Percentiles rank a stretch among this genome's conserved stretches.
These are phyloP conservation scores for Merodon equestris DNA, from an alignment of 2,888 invertebrate genomes.

Conservation along the genomic window DNA sequence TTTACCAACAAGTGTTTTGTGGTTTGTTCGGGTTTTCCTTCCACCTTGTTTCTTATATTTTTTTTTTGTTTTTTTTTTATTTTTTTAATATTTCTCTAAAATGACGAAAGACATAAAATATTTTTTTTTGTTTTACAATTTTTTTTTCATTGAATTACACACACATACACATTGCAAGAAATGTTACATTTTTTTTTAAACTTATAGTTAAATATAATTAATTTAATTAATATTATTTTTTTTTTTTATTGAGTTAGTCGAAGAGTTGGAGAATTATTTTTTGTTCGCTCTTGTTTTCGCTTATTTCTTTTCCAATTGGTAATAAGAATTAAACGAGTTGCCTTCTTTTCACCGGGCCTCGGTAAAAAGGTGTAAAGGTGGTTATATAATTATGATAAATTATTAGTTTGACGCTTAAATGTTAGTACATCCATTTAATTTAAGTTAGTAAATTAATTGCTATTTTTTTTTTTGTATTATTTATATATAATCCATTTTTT, in stretches of 20 bases:
- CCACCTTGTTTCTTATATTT: slow-evolving; percentile 24
- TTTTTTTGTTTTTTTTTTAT: background rate
- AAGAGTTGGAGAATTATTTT: slow-evolving; percentile 36
- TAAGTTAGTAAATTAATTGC: slow-evolving; percentile 64
- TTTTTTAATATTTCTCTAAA: slow-evolving; percentile 60
- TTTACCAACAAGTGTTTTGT: slow-evolving; percentile 54
- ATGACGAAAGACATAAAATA: slow-evolving; percentile 67
- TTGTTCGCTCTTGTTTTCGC: slow-evolving; percentile 17
- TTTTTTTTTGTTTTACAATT: slow-evolving; percentile 42
- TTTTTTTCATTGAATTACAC: slow-evolving; percentile 62
- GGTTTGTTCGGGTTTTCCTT: slow-evolving; percentile 63
- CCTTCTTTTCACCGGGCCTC: background rate
- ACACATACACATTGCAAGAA: slow-evolving; percentile 69
- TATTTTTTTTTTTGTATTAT: slow-evolving; percentile 33
- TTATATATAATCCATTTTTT: slow-evolving; percentile 24
- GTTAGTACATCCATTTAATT: slow-evolving; percentile 66
- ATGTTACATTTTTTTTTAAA: slow-evolving; percentile 61
- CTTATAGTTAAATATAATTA: slow-evolving; percentile 65
- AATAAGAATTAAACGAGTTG: slow-evolving; percentile 20
- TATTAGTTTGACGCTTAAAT: slow-evolving; percentile 65
- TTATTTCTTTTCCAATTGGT: slow-evolving; percentile 50
- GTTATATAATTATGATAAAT: slow-evolving; percentile 54
- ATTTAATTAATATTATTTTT: slow-evolving; percentile 45
- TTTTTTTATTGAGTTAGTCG: slow-evolving; percentile 61
- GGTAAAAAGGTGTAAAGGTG: slow-evolving; percentile 30